A percentile compares a stretch with the other conserved stretches of the same genome.
These are phyloP conservation scores for Pristis pectinata DNA, from an alignment of 2,797 vertebrate genomes.

Conservation along the genomic window DNA sequence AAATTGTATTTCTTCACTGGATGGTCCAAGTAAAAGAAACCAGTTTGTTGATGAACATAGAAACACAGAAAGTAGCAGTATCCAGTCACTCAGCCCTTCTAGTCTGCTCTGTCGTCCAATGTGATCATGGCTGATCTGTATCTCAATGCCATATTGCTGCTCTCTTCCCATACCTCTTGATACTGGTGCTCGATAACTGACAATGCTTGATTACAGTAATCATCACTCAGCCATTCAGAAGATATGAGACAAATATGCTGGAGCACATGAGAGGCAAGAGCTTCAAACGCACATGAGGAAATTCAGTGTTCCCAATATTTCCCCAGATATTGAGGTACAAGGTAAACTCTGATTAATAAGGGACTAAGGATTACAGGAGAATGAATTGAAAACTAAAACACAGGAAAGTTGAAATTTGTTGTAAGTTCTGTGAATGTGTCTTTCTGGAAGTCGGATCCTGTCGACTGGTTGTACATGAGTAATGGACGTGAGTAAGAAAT, in stretches of 20 bases:
- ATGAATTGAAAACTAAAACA: neutral
- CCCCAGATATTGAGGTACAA: neutral
- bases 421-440: neutral
- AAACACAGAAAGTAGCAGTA: too few species aligned
- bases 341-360: neutral
- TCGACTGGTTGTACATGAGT: neutral
- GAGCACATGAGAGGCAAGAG: neutral
- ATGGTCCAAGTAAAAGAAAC: neutral
- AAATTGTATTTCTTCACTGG: neutral
- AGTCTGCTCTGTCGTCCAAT: too few species aligned
- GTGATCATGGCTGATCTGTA: too few species aligned
- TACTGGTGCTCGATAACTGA: too few species aligned
- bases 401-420: neutral
- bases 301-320: neutral
- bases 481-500: neutral
- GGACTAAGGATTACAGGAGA: neutral
- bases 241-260: neutral
- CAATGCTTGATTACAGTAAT: neutral
- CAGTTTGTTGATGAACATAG: neutral
- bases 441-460: neutral
- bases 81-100: too few species aligned
- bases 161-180: too few species aligned
- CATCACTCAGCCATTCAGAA: neutral
- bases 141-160: too few species aligned
- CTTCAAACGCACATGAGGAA: neutral